phyloP scores from a whole-genome alignment of 2,797 vertebrate species.

The Ispidina lecontei region DNA sequence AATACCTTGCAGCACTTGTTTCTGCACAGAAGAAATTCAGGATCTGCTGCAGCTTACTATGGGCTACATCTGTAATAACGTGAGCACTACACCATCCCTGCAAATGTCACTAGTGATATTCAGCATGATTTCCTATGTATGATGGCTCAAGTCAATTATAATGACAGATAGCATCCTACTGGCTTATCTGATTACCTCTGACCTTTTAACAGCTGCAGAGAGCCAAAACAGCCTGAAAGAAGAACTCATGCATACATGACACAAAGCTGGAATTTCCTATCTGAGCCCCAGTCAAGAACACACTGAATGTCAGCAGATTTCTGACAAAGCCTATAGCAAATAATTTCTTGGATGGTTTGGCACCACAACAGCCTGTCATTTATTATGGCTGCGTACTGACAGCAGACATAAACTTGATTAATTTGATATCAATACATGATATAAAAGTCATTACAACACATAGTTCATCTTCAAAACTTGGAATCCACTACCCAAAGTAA shows the following conservation, averaged over 20 bases:
- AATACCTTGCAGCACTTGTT: slow-evolving; percentile 33
- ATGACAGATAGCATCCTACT: slow-evolving; percentile 70
- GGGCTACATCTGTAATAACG: slow-evolving; percentile 14
- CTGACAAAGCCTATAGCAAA: slow-evolving; percentile 67
- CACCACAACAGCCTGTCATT: slow-evolving; percentile 59
- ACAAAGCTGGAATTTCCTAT: slow-evolving; percentile 66
- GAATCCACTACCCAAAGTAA: slow-evolving; percentile 2
- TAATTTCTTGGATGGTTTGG: slow-evolving; percentile 72
- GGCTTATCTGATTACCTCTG: slow-evolving; percentile 76
- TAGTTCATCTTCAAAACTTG: slow-evolving; percentile 10
- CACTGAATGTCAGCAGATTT: slow-evolving; percentile 68
- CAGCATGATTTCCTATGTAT: slow-evolving; percentile 58
- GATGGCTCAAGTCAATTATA: slow-evolving; percentile 71
- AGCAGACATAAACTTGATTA: slow-evolving; percentile 65
- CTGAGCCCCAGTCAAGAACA: slow-evolving; percentile 62
- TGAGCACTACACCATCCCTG: not conserved
- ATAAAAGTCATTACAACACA: slow-evolving; percentile 31
- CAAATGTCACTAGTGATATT: slow-evolving; percentile 67
- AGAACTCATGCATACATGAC: slow-evolving; percentile 65
- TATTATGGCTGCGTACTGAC: slow-evolving; percentile 42
- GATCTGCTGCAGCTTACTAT: not conserved
- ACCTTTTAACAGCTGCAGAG: slow-evolving; percentile 74
- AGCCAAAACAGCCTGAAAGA: slow-evolving; percentile 68
- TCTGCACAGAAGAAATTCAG: not conserved
- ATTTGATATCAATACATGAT: slow-evolving; percentile 57